Evolutionary conservation across 2,797 vertebrate species (phyloP).

Genomic region (Cynodonichthys magdalenae): DNA sequence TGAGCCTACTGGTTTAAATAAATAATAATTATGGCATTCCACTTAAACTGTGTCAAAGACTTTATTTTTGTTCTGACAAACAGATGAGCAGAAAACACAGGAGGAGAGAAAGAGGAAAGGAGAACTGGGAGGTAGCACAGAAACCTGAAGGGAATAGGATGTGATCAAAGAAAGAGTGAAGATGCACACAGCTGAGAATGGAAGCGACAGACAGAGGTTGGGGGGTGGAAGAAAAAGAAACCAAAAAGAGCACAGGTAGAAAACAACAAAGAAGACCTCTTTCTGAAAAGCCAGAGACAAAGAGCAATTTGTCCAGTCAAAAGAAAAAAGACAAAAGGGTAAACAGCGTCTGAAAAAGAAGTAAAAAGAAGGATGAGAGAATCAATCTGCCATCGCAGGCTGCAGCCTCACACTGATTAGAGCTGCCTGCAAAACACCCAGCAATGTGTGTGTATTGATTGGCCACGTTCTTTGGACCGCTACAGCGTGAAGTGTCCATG

Average conservation of each 20-base stretch:
- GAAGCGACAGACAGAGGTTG: slow-evolving; percentile 37
- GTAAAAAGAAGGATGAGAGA: slow-evolving; percentile 29
- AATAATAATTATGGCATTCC: too few species aligned
- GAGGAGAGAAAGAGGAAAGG: background rate
- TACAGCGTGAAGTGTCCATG: slow-evolving; percentile 55
- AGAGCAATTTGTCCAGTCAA: slow-evolving; percentile 34
- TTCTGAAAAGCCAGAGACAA: slow-evolving; percentile 33
- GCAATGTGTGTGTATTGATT: slow-evolving; percentile 43
- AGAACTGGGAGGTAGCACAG: slow-evolving; percentile 1
- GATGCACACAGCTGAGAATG: slow-evolving; percentile 11
- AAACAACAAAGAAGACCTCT: slow-evolving; percentile 31
- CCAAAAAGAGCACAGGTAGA: slow-evolving; percentile 27
- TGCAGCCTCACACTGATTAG: slow-evolving; percentile 57
- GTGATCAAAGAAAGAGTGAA: slow-evolving; percentile 14
- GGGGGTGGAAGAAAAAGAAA: slow-evolving; percentile 9
- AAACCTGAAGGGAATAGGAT: slow-evolving; percentile 19
- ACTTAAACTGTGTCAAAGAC: too few species aligned
- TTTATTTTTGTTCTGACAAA: too few species aligned
- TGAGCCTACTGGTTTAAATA: too few species aligned
- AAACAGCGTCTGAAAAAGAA: slow-evolving; percentile 37
- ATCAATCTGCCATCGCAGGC: slow-evolving; percentile 54
- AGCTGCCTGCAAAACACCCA: slow-evolving; percentile 55
- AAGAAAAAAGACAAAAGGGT: slow-evolving; percentile 23
- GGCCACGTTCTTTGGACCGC: slow-evolving; percentile 40
- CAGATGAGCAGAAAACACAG: too few species aligned